A percentile compares a stretch with the other conserved stretches of the same genome.
Evolutionary conservation across 2,113 vertebrate species (phyloP).

Genomic region (Plestiodon gilberti): DNA sequence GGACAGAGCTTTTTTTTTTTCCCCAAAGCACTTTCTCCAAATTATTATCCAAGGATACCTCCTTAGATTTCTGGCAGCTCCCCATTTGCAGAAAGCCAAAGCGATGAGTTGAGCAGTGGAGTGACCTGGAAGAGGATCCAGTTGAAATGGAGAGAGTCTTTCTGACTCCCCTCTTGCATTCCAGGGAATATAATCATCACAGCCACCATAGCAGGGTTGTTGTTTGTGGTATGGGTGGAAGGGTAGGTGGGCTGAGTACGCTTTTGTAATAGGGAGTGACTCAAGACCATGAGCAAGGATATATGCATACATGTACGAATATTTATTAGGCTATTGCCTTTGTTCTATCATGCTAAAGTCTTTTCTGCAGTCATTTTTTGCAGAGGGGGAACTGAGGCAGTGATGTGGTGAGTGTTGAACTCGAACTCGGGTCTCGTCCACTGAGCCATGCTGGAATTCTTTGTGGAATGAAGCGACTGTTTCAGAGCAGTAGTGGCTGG

Average conservation of each 20-base stretch:
- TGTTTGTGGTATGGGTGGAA: background rate
- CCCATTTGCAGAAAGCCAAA: background rate
- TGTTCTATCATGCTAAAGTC: too few relatives aligned
- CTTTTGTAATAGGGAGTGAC: background rate
- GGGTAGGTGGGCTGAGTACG: too few relatives aligned
- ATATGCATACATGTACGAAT: background rate
- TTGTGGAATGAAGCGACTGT: background rate
- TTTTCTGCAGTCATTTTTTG: background rate
- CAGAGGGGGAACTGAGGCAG: background rate
- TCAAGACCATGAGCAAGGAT: background rate
- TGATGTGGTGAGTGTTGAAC: too few relatives aligned
- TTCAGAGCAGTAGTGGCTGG: background rate
- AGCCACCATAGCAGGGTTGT: background rate
- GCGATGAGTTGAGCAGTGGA: too few relatives aligned
- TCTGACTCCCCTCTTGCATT: background rate
- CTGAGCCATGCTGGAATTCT: background rate
- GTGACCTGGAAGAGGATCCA: background rate
- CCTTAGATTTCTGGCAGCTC: too few relatives aligned
- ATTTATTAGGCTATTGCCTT: too few relatives aligned
- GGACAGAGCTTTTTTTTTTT: background rate
- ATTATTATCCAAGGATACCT: background rate
- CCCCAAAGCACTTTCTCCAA: background rate
- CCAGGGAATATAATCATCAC: background rate
- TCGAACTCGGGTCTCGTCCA: background rate
- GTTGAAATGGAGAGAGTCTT: background rate